A percentile compares a stretch with the other conserved stretches of the same genome.
phyloP scores from a whole-genome alignment of 2,113 vertebrate species.

The Zapus hudsonius region DNA sequence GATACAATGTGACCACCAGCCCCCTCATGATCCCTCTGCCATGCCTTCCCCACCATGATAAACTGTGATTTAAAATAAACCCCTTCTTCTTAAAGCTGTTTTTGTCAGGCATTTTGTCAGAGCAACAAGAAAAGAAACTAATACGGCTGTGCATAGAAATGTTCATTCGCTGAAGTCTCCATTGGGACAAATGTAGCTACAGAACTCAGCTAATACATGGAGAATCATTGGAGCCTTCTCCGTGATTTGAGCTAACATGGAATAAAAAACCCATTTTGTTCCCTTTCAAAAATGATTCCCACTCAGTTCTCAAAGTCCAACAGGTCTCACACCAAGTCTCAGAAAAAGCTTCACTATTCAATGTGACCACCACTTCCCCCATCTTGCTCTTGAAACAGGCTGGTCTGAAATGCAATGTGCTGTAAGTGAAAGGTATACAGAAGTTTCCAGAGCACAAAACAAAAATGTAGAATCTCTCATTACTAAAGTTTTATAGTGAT shows the following conservation, averaged over 20 bases:
- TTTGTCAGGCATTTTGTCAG: neutral
- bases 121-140: neutral
- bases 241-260: conserved; percentile 12
- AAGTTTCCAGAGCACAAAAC: neutral
- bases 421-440: neutral
- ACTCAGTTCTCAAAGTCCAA: conserved; percentile 24
- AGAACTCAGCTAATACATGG: neutral
- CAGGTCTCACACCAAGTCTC: conserved; percentile 17
- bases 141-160: neutral
- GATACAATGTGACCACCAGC: neutral
- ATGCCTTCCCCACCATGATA: neutral
- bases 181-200: neutral
- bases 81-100: neutral
- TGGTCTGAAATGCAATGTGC: neutral
- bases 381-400: neutral
- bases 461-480: conserved; percentile 4
- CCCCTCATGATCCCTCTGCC: neutral
- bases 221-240: neutral
- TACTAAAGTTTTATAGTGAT: neutral
- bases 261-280: conserved; percentile 14
- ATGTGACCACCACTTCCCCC: neutral
- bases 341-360: neutral
- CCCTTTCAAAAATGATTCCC: conserved; percentile 11
- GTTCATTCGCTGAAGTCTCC: neutral
- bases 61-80: neutral